phyloP scores from a whole-genome alignment of 2,888 invertebrate species.

The Scrobipalpa costella region DNA sequence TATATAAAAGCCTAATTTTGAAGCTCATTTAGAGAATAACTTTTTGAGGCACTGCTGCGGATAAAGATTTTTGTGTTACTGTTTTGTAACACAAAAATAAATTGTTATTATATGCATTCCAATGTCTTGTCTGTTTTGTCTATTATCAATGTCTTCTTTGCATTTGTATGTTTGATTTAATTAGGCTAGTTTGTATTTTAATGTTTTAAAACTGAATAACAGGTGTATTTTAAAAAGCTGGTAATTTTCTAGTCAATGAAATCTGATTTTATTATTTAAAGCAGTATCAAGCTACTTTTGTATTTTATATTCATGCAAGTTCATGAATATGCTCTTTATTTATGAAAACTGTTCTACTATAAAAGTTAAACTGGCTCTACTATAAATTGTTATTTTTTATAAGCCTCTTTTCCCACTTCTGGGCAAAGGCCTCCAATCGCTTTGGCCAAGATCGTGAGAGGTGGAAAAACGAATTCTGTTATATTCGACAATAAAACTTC shows the following conservation, averaged over 20 bases:
- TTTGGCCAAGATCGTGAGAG: too few species aligned
- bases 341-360: not conserved
- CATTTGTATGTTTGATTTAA: not conserved
- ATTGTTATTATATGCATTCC: not conserved
- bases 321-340: not conserved
- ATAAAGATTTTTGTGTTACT: not conserved
- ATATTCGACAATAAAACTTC: not conserved
- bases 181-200: not conserved
- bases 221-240: not conserved
- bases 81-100: too few species aligned
- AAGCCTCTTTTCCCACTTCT: too few species aligned
- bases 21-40: not conserved
- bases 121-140: not conserved
- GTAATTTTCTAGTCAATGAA: not conserved
- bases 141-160: not conserved
- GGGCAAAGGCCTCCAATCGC: too few species aligned
- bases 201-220: not conserved
- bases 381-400: too few species aligned
- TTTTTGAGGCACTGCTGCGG: not conserved
- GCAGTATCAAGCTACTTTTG: not conserved
- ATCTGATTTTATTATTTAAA: not conserved
- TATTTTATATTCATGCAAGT: not conserved
- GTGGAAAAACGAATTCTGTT: too few species aligned
- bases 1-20: too few species aligned
- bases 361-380: not conserved